Evolutionary conservation across 1,140 invertebrate species (phyloP), one percentile per base, ranked within the genome.

Genomic region (Drosophila rhopaloa): DNA sequence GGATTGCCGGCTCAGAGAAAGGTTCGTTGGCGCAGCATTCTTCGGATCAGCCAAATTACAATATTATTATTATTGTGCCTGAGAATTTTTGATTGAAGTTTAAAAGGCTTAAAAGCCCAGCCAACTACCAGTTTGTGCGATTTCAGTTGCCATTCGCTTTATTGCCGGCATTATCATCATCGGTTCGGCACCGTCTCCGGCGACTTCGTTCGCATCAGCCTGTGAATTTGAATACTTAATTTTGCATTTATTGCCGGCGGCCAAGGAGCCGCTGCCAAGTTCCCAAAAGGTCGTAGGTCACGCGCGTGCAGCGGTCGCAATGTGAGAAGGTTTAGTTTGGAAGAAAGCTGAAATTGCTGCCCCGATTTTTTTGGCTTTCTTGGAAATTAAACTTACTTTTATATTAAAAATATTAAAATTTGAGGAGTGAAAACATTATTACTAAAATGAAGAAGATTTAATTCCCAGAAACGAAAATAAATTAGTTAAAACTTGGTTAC

Each of bases 41-140:
- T 63, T 77, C 53, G 44, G 44, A 41, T 65, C 65, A 55, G 61
- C 53, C 62, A 80, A 84, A 88, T 88, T 88, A 89, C 84, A 88
- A 88, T 86, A 86, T 86, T 84, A 88, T 86, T 86, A 84, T 84
- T 81, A 62, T 77, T 41, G 24, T 35, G 79, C 77, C 81, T 84
- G 81, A 86, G 82, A 88, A 89, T 89, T 88, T 88, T 89, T 88
- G 83, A 88, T 86, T 86, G 79, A 83, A 83, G 83, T 74, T 80
- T 88, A 79, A 82, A 88, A 73, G 79, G 75, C 71, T 73, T 83
- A 66, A 86, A 88, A 83, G 81, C 83, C 57, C 80, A 61, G 53
- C 58, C 84, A 88, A 84, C 83, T 89, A 80, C 84, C 84, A 88
- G 78, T 71, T 85, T 79, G 60, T 76, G 65, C 76, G 72, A 80